phyloP scores from a whole-genome alignment of 2,797 vertebrate genomes.

The Borostomias antarcticus region DNA sequence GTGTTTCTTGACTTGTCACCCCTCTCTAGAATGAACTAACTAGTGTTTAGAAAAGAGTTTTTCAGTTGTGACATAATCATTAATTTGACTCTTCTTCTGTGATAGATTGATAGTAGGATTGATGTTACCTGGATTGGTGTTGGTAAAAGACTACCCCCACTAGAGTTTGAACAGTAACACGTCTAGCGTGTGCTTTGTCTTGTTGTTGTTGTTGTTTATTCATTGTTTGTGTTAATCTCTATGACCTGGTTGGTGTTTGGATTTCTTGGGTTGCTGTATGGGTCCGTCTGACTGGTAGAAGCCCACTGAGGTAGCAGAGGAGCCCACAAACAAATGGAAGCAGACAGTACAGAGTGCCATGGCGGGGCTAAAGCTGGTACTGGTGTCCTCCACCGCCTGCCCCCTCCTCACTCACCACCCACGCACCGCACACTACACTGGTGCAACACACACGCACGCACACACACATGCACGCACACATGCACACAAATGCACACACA shows the following conservation, averaged over 20 bases:
- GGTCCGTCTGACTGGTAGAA: constrained; percentile 67
- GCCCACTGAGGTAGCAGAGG: constrained; percentile 72
- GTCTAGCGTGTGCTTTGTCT: not conserved
- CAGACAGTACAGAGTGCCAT: constrained; percentile 84
- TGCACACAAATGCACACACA: not conserved
- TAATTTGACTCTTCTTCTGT: not conserved
- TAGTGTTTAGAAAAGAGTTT: too few relatives aligned
- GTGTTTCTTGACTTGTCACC: too few relatives aligned
- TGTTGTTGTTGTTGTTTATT: not conserved
- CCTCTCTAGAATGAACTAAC: too few relatives aligned
- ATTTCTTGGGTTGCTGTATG: constrained; percentile 17
- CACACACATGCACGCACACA: not conserved
- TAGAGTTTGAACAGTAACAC: not conserved
- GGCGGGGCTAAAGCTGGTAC: constrained; percentile 86
- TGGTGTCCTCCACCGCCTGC: constrained; percentile 54
- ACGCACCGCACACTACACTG: not conserved
- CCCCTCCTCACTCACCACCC: not conserved
- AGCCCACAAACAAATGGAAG: constrained; percentile 81
- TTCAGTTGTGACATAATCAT: not conserved
- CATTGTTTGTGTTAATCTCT: not conserved
- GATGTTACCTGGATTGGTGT: not conserved
- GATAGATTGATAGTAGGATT: not conserved
- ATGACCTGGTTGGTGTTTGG: constrained; percentile 7
- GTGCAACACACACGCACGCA: not conserved
- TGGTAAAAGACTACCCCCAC: not conserved